Conservation (phyloP, 2,113 vertebrate species). For the Platysteira castanea region DNA sequence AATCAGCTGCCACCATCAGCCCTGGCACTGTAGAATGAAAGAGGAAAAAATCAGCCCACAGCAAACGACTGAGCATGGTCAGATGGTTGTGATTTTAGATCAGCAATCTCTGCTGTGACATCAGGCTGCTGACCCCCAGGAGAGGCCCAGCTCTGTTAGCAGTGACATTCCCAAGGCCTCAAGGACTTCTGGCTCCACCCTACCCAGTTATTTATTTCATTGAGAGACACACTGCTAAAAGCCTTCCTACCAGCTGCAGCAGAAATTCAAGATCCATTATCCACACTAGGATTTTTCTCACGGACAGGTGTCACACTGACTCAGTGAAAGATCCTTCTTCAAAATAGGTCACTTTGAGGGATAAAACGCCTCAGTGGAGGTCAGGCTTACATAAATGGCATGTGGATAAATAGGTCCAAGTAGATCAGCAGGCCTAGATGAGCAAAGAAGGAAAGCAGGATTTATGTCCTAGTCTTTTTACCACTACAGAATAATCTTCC, state of each 20-base stretch:
- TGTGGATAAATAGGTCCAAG: not conserved
- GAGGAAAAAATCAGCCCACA: not conserved
- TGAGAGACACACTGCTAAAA: not conserved
- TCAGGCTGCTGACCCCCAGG: not conserved
- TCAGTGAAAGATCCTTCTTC: not conserved
- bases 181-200: not conserved
- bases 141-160: not conserved
- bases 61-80: not conserved
- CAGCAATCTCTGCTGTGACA: not conserved
- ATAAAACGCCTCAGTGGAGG: not conserved
- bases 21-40: not conserved
- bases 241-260: not conserved
- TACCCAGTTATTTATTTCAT: not conserved
- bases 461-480: not conserved
- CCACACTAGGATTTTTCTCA: not conserved
- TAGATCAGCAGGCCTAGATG: not conserved
- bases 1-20: not conserved
- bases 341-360: not conserved
- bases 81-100: not conserved
- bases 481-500: not conserved
- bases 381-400: not conserved
- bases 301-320: not conserved
- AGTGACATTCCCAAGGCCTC: not conserved
- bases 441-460: slow-evolving; percentile 32
- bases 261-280: not conserved